These are phyloP conservation scores for Trematomus loennbergii DNA, from an alignment of 2,113 vertebrate genomes.

Conservation along the genomic window DNA sequence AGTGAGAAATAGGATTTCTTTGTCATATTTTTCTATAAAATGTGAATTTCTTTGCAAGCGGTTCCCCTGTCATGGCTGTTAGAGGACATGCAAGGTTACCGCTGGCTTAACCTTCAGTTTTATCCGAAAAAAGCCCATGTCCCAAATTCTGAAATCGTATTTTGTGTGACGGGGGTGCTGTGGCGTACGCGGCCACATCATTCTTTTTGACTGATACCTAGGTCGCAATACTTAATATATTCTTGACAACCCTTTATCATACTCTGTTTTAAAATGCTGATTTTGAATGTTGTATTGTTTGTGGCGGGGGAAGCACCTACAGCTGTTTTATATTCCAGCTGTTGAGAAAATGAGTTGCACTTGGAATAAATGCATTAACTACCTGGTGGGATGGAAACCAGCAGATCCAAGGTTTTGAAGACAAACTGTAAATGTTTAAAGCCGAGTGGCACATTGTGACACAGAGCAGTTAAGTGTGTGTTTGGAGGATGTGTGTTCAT, in stretches of 20 bases:
- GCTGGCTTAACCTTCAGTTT: not conserved
- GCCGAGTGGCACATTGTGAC: not conserved
- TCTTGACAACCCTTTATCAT: not conserved
- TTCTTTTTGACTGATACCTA: not conserved
- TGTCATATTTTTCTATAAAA: no score
- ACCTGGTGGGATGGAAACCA: slow-evolving; percentile 6
- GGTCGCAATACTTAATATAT: not conserved
- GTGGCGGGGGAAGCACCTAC: no score
- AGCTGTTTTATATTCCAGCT: not conserved
- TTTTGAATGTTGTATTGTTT: accelerated
- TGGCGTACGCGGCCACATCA: not conserved
- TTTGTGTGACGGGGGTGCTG: not conserved
- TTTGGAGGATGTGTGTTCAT: not conserved
- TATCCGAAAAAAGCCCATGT: not conserved
- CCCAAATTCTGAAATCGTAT: not conserved
- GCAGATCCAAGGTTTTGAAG: slow-evolving; percentile 3
- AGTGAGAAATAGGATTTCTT: no score
- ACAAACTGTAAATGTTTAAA: not conserved
- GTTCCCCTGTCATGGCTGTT: no score
- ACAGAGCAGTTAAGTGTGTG: not conserved
- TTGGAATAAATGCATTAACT: slow-evolving; percentile 27
- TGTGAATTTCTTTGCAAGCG: no score
- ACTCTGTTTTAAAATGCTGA: not conserved
- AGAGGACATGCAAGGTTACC: no score
- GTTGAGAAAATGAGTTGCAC: not conserved